phyloP scores from a whole-genome alignment of 2,797 vertebrate genomes.

The Pseudopleuronectes americanus region DNA sequence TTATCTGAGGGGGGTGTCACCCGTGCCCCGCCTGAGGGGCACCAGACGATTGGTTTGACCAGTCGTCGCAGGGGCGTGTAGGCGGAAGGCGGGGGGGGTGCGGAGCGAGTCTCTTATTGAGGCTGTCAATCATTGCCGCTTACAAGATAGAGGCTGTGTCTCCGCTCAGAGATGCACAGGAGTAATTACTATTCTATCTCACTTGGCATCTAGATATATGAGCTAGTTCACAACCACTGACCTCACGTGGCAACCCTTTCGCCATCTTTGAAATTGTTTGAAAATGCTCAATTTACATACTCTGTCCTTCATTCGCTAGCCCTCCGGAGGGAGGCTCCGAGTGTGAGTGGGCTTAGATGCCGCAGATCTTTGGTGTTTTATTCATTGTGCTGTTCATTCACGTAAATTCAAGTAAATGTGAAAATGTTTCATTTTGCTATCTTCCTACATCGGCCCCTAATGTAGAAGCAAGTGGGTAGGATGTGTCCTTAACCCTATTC shows the following conservation, averaged over 20 bases:
- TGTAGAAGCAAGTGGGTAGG: too few relatives aligned
- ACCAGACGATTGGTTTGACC: constrained; percentile 79
- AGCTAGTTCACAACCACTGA: constrained; percentile 72
- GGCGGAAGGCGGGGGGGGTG: constrained; percentile 66
- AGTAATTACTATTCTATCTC: constrained; percentile 82
- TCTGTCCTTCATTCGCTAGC: constrained; percentile 75
- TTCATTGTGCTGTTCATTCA: too few relatives aligned
- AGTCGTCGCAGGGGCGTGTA: constrained; percentile 63
- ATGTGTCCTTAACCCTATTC: too few relatives aligned
- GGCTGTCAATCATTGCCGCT: constrained; percentile 80
- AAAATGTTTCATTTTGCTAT: too few relatives aligned
- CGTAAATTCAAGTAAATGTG: too few relatives aligned
- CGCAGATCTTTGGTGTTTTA: too few relatives aligned
- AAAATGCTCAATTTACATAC: constrained; percentile 78
- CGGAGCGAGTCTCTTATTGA: constrained; percentile 75
- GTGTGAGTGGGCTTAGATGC: constrained; percentile 21
- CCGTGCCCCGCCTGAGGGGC: constrained; percentile 68
- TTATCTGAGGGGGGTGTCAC: constrained; percentile 77
- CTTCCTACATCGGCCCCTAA: too few relatives aligned
- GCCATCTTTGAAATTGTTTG: constrained; percentile 70
- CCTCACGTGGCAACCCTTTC: constrained; percentile 66
- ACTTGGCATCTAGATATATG: constrained; percentile 78
- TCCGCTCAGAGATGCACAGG: constrained; percentile 69
- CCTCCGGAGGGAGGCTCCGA: constrained; percentile 35
- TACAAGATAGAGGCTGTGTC: constrained; percentile 71